These are phyloP conservation scores for Todiramphus chloris DNA, from an alignment of 2,113 vertebrate species.

Conservation along the genomic window DNA sequence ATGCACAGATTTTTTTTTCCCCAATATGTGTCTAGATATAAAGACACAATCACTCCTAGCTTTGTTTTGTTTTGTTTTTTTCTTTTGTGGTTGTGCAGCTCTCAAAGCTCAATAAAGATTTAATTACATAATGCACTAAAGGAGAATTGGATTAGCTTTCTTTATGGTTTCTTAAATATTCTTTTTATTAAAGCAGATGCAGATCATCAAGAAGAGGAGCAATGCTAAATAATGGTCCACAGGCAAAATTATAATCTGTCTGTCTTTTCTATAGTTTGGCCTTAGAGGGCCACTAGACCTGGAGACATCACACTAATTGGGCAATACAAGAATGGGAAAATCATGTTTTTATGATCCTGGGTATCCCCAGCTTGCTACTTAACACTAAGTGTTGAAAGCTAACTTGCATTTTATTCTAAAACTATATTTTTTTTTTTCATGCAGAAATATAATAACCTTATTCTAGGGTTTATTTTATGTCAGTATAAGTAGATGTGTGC, in stretches of 20 bases:
- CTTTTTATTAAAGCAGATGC: conserved; percentile 26
- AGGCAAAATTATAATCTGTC: not conserved
- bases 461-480: not conserved
- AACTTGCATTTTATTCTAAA: not conserved
- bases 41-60: not conserved
- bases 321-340: not conserved
- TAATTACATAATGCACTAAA: conserved; percentile 33
- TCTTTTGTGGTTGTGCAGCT: conserved; percentile 31
- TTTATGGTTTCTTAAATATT: conserved; percentile 22
- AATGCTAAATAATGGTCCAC: not conserved
- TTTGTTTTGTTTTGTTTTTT: not conserved
- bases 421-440: not conserved
- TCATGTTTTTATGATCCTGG: not conserved
- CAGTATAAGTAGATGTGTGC: not conserved
- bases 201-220: not conserved
- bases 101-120: conserved; percentile 48
- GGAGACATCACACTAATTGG: not conserved
- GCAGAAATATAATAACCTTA: not conserved
- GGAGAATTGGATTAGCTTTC: conserved; percentile 13
- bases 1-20: not conserved
- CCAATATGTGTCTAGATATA: not conserved
- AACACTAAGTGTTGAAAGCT: not conserved
- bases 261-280: not conserved
- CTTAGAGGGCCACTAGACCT: not conserved
- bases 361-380: not conserved